Conservation (phyloP, 1,140 invertebrate genomes). For the Drosophila azteca region DNA sequence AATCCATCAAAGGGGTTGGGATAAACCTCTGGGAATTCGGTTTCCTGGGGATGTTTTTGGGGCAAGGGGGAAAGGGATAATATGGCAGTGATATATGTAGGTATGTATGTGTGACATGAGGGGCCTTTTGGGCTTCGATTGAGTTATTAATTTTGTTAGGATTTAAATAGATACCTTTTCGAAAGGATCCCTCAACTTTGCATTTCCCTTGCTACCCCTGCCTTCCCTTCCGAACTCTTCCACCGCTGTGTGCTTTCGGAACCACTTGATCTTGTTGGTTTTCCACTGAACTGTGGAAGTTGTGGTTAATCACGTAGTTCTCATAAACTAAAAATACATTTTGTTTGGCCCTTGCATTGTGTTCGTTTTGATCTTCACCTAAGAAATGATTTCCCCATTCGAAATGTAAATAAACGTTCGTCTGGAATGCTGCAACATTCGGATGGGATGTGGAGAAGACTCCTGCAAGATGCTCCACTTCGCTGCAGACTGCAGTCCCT, state of each 20-base stretch:
- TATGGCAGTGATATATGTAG: slow-evolving; percentile 6
- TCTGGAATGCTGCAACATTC: not conserved
- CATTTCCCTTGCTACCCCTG: no score
- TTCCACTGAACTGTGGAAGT: slow-evolving; percentile 21
- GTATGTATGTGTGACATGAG: not conserved
- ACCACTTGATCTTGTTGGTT: slow-evolving; percentile 1
- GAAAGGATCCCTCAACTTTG: no score
- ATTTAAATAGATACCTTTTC: no score
- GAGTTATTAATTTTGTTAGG: no score
- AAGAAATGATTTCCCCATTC: not conserved
- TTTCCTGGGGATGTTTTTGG: slow-evolving; percentile 1
- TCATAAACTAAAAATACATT: slow-evolving; percentile 25
- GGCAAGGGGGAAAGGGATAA: slow-evolving; percentile 20
- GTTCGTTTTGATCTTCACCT: slow-evolving; percentile 3
- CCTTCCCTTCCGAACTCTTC: no score
- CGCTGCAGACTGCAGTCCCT: slow-evolving; percentile 8
- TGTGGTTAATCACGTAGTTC: slow-evolving; percentile 34
- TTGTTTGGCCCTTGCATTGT: slow-evolving; percentile 52
- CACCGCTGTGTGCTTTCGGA: not conserved
- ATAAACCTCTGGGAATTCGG: slow-evolving; percentile 23
- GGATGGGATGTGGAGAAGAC: not conserved
- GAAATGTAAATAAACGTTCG: slow-evolving; percentile 45
- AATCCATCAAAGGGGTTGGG: slow-evolving; percentile 12
- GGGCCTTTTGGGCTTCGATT: no score
- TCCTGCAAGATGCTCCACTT: not conserved